Evolutionary conservation across 2,888 invertebrate species (phyloP).

Genomic region (Limnephilus auricula): DNA sequence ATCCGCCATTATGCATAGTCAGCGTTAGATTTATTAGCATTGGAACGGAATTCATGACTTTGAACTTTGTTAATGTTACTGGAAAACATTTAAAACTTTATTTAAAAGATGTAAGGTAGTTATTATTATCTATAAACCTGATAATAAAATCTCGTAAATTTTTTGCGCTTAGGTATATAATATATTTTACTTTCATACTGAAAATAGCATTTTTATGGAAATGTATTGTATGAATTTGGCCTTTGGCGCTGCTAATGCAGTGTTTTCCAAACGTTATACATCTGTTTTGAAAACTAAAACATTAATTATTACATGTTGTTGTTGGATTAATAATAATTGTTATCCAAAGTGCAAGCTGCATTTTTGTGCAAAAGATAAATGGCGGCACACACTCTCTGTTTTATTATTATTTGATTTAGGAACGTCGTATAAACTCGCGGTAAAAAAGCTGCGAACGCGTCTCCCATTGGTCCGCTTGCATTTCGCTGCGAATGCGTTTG

Average conservation of each 20-base stretch:
- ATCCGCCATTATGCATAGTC: neutral
- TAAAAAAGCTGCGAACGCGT: neutral
- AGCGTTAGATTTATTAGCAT: neutral
- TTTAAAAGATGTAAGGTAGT: neutral
- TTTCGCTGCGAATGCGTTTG: constrained; percentile 33
- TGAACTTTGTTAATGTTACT: neutral
- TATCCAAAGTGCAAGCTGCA: neutral
- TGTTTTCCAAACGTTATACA: neutral
- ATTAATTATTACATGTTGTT: neutral
- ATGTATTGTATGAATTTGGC: neutral
- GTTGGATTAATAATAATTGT: neutral
- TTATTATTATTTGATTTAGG: neutral
- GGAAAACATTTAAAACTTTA: neutral
- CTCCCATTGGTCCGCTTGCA: constrained; percentile 4
- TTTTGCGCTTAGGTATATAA: neutral
- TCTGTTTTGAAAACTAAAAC: neutral
- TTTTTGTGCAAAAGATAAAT: neutral
- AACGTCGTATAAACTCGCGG: constrained; percentile 2
- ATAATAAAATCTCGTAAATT: neutral
- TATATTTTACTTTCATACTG: neutral
- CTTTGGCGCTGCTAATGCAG: neutral
- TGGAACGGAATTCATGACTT: neutral
- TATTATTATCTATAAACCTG: neutral
- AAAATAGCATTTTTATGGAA: neutral
- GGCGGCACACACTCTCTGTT: neutral